Percentiles rank a stretch among this genome's conserved stretches.
These are phyloP conservation scores for Monochamus alternatus DNA, from an alignment of 2,888 invertebrate species.

Conservation along the genomic window DNA sequence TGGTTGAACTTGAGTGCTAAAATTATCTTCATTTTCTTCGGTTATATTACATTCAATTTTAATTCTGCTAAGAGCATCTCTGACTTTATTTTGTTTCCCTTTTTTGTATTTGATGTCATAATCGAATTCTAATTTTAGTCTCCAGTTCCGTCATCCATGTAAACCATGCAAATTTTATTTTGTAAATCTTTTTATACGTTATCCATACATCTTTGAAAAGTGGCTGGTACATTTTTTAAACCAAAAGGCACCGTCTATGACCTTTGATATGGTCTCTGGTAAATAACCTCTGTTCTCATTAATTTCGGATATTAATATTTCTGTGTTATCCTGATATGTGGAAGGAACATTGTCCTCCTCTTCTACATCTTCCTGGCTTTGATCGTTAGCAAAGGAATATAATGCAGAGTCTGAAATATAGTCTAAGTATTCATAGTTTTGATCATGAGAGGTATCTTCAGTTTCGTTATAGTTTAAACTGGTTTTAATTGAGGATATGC, in stretches of 20 bases:
- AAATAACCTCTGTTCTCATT: no score
- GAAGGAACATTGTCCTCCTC: no score
- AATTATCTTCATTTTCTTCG: background rate
- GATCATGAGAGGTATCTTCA: no score
- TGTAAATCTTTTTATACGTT: slow-evolving; percentile 38
- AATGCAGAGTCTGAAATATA: no score
- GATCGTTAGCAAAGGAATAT: no score
- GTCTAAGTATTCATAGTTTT: no score
- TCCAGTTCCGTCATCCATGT: slow-evolving; percentile 51
- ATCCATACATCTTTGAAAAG: slow-evolving; percentile 53
- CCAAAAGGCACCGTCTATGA: slow-evolving; percentile 48
- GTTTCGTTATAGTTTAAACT: no score
- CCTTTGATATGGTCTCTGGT: no score
- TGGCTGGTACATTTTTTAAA: slow-evolving; percentile 52
- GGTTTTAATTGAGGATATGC: no score
- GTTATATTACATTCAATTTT: slow-evolving; percentile 19
- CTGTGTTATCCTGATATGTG: no score
- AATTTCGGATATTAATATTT: no score
- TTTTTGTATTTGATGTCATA: slow-evolving; percentile 40
- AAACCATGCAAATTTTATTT: slow-evolving; percentile 45
- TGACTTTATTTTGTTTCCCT: slow-evolving; percentile 3
- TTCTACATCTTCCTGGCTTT: no score
- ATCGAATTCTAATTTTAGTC: slow-evolving; percentile 41
- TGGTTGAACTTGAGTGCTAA: background rate
- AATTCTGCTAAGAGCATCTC: slow-evolving; percentile 38